phyloP scores from a whole-genome alignment of 2,888 invertebrate species.

The Nipponacmea schrenckii region DNA sequence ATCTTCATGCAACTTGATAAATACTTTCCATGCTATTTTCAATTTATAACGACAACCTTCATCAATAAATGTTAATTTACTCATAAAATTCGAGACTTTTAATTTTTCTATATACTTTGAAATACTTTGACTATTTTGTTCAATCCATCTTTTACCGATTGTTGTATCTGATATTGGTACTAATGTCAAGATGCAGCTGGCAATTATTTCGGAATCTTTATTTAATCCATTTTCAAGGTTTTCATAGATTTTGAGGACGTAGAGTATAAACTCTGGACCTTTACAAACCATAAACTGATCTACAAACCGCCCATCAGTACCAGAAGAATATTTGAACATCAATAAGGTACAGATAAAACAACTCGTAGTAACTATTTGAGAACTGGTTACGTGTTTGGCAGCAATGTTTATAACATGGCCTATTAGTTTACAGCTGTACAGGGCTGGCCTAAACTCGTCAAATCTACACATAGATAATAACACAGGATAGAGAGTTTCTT shows the following conservation, averaged over 20 bases:
- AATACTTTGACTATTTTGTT: constrained; percentile 39
- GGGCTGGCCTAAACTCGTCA: constrained; percentile 29
- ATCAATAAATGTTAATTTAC: constrained; percentile 5
- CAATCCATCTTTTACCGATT: constrained; percentile 49
- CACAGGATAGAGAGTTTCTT: constrained; percentile 30
- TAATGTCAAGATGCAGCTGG: constrained; percentile 45
- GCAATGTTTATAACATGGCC: constrained; percentile 33
- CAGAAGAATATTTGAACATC: constrained; percentile 37
- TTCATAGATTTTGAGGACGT: constrained; percentile 35
- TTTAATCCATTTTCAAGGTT: constrained; percentile 16
- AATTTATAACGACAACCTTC: constrained; percentile 14
- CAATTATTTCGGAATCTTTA: constrained; percentile 21
- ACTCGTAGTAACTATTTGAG: constrained; percentile 28
- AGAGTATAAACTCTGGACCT: constrained; percentile 46
- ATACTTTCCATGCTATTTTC: constrained; percentile 36
- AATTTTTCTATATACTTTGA: neutral
- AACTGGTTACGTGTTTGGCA: constrained; percentile 28
- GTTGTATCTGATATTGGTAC: constrained; percentile 42
- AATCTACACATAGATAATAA: constrained; percentile 31
- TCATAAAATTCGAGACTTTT: neutral
- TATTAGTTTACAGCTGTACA: constrained; percentile 38
- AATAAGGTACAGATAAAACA: constrained; percentile 36
- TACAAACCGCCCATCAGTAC: constrained; percentile 42
- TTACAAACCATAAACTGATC: constrained; percentile 43
- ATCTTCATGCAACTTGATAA: constrained; percentile 36